Evolutionary conservation across 2,888 invertebrate genomes (phyloP).

Genomic region (Melinopterus prodromus): DNA sequence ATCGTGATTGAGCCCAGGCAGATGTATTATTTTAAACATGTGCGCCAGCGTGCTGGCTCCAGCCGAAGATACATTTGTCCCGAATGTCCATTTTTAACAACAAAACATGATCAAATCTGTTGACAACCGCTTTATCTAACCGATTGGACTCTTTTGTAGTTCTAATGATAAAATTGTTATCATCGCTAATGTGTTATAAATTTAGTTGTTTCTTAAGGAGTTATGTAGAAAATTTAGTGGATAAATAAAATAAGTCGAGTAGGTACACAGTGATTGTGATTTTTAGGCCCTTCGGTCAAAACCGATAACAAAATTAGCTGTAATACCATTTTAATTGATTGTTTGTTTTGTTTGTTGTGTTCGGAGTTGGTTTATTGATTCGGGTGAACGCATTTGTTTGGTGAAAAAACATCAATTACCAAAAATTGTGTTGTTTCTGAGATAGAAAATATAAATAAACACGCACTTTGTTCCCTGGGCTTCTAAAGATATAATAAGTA

Average conservation of each 20-base stretch:
- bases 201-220: too few relatives aligned
- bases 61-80: not conserved
- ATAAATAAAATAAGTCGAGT: too few relatives aligned
- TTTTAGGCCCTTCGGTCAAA: not conserved
- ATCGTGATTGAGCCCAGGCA: slow-evolving; percentile 59
- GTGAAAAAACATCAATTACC: slow-evolving; percentile 4
- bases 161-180: not conserved
- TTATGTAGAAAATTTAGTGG: too few relatives aligned
- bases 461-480: not conserved
- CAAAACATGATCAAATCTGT: not conserved
- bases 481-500: too few relatives aligned
- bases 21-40: slow-evolving; percentile 61
- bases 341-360: not conserved
- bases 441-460: not conserved
- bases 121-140: too few relatives aligned
- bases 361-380: not conserved
- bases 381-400: not conserved
- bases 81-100: not conserved
- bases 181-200: too few relatives aligned
- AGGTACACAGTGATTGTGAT: too few relatives aligned
- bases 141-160: too few relatives aligned
- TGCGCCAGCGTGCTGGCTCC: slow-evolving; percentile 48
- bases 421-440: not conserved
- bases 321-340: not conserved
- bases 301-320: not conserved